Conservation (phyloP, 2,797 vertebrate genomes). For the Tinamus major region DNA sequence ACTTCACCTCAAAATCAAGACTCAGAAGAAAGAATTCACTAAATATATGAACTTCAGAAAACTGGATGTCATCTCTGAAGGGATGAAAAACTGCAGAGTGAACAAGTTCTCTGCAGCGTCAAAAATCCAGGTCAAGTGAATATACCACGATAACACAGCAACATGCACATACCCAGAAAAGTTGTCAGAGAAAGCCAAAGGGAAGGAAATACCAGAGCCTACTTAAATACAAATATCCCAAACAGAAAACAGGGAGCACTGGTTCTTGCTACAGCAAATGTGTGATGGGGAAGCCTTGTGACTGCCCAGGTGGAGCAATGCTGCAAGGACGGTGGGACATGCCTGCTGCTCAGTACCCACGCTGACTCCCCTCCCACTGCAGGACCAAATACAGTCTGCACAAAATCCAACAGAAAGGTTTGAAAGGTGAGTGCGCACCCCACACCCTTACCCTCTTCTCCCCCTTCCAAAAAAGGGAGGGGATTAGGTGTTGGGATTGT, state of each 20-base stretch:
- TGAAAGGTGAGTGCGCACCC: background rate
- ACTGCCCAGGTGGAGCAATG: background rate
- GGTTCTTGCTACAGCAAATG: background rate
- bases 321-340: background rate
- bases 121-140: background rate
- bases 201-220: background rate
- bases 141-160: background rate
- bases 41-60: background rate
- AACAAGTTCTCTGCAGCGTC: background rate
- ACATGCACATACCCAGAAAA: background rate
- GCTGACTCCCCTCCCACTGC: background rate
- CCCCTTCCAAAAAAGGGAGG: fast-evolving
- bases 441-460: background rate
- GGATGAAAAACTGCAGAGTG: background rate
- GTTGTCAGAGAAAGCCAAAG: background rate
- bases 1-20: background rate
- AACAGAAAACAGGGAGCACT: background rate
- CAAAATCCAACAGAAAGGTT: background rate
- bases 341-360: background rate
- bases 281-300: background rate
- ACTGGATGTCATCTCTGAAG: background rate
- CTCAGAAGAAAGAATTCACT: background rate
- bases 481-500: background rate
- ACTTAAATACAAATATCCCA: background rate
- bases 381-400: background rate